Percentiles rank a stretch among this genome's conserved stretches.
Evolutionary conservation across 2,888 invertebrate genomes (phyloP).

Genomic region (Portevinia maculata): DNA sequence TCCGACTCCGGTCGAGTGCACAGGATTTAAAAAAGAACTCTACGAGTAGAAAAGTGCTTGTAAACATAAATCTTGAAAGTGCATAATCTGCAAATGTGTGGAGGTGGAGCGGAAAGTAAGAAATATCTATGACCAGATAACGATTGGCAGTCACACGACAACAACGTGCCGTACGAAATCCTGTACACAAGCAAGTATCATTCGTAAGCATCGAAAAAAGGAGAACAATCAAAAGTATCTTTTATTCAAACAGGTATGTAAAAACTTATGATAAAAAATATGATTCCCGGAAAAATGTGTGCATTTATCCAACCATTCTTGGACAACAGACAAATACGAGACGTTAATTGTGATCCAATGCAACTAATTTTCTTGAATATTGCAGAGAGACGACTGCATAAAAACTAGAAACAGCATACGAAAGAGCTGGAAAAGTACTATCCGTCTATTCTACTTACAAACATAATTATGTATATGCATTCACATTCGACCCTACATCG

Average conservation of each 20-base stretch:
- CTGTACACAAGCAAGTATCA: neutral
- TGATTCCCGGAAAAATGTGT: too few species aligned
- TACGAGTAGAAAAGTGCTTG: slow-evolving; percentile 69
- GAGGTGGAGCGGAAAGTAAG: neutral
- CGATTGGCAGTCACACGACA: slow-evolving; percentile 1
- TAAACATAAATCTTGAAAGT: slow-evolving; percentile 71
- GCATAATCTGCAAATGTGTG: slow-evolving; percentile 62
- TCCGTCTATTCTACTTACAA: slow-evolving; percentile 2
- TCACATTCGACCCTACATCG: slow-evolving; percentile 28
- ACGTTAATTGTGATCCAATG: slow-evolving; percentile 59
- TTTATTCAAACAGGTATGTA: slow-evolving; percentile 40
- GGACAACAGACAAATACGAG: slow-evolving; percentile 16
- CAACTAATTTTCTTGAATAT: slow-evolving; percentile 35
- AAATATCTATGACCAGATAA: slow-evolving; percentile 8
- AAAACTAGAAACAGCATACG: slow-evolving; percentile 20
- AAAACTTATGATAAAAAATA: neutral
- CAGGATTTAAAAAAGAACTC: slow-evolving; percentile 37
- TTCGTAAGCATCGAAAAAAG: neutral
- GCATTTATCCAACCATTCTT: neutral
- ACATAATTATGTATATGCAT: slow-evolving; percentile 27
- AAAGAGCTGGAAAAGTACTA: neutral
- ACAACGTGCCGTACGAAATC: slow-evolving; percentile 3
- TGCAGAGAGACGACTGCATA: slow-evolving; percentile 46
- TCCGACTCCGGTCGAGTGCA: slow-evolving; percentile 58
- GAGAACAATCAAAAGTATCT: slow-evolving; percentile 1